These are phyloP conservation scores for Dryoscopus gambensis DNA, from an alignment of 2,113 vertebrate species.

Conservation along the genomic window DNA sequence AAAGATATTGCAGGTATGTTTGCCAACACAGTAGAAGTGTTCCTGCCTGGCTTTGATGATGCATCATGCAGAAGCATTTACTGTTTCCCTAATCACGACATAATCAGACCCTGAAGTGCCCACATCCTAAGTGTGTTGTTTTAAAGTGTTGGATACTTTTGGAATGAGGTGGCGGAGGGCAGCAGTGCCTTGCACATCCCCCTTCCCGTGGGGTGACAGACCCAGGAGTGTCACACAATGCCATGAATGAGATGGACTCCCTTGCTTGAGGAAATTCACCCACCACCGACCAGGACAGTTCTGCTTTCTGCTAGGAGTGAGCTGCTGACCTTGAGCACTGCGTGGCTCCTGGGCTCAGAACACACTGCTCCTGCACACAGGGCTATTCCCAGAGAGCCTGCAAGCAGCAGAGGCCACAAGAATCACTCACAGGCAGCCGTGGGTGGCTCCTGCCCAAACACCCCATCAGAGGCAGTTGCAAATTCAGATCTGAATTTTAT, in stretches of 20 bases:
- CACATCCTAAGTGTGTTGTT: background rate
- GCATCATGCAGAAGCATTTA: background rate
- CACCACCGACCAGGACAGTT: background rate
- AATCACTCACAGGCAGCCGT: background rate
- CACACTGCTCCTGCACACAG: background rate
- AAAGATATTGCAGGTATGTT: slow-evolving; percentile 2
- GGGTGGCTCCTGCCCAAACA: background rate
- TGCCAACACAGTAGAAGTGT: background rate
- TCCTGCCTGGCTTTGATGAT: background rate
- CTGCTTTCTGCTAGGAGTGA: background rate
- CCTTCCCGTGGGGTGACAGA: background rate
- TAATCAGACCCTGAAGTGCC: background rate
- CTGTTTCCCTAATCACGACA: background rate
- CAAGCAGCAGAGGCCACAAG: background rate
- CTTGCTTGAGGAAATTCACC: background rate
- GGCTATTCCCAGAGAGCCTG: background rate
- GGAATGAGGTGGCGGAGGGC: background rate
- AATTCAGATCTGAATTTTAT: background rate
- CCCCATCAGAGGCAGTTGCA: background rate
- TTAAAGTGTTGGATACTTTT: background rate
- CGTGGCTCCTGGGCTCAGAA: background rate
- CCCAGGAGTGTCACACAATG: background rate
- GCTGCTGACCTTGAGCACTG: background rate
- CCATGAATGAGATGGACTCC: background rate
- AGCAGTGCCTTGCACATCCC: rapidly evolving